Base-by-base conservation (phyloP, 2,797 vertebrate species). In the Chaetodon trifasciatus region DNA sequence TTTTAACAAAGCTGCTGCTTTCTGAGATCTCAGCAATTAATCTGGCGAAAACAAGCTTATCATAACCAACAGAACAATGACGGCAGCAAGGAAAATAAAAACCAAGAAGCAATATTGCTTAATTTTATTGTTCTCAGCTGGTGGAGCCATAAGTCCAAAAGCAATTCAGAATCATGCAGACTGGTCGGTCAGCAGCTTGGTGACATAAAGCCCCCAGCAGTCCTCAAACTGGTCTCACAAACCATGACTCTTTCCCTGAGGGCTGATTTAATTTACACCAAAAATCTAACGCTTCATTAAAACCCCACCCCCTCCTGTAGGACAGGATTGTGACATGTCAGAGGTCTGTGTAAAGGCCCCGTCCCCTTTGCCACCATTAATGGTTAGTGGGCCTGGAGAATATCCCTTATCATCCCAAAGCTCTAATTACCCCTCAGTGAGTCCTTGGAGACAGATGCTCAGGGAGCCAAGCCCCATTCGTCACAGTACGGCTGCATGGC, bases 381-480 rank as follows among this genome's bases (percentile, higher is more conserved):
- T 88, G 81, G 78, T 85, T 70, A 83, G 76, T 79, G 71, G 73
- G 83, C 13, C 76, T 71, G 82, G 72, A 83, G 84, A 89, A 89
- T 87, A 88, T 89, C 85, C 83, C 83, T 82, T 82, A 91, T 93
- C 89, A 85, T 87, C 89, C 88, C 87, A 77, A 69, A 83, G 86
- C 91, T 90, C 85, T 92, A 93, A 92, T 92, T 89, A 91, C 90
- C 91, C 92, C 92, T 93, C 88, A 89, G 88, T 90, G 88, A 85
- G 89, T 90, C 90, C 90, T 87, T 75, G 16, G 91, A 92, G 90
- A 90, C 93, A 94, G 93, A 94, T 93, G 93, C 93, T 89, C 71
- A n/a, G 84, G 81, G 79, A 94, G 82, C 91, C 91, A 93, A 94
- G 91, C 93, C 89, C 86, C 91, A 94, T 95, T 94, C 88, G 94